Base-by-base conservation (phyloP, 2,797 vertebrate species). In the Clamator glandarius region DNA sequence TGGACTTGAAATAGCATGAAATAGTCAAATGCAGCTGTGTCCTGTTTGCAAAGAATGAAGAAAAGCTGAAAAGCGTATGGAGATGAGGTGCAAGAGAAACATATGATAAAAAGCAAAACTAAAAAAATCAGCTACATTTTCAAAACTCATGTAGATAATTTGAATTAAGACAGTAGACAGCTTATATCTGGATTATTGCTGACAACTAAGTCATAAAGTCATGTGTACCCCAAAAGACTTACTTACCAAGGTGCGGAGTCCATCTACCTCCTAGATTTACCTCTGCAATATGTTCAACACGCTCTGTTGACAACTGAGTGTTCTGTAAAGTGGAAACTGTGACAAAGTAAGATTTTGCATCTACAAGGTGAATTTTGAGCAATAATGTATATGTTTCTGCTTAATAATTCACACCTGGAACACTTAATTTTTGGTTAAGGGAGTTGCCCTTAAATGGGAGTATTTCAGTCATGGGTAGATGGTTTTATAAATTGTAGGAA, bases 121-220 rank as follows among this genome's bases (percentile, higher is more conserved):
- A 58, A 64, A 25, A 39, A 79, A 25, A 52, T 1, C 5, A 11
- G 8, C 39, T 52, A n/a, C 0, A 13, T 76, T 79, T 84, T 72
- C 19, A 28, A 69, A 78, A 33, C 4, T 74, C 5, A 3, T 2
- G 1, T 33, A 74, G 61, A 29, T 9, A 76, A 46, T 19, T 24
- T 0, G 0, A 85, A 10, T 23, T 35, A 28, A 52, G 28, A 59
- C 46, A 67, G 11, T 25, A 51, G 7, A 29, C n/a, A 70, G 5
- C 1, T 52, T 54, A 21, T n/a, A 12, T 23, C 11, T 35, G 48
- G 35, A 73, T 16, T 84, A 79, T 52, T 31, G 41, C 46, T 78
- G 54, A 39, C 6, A 58, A 4, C 4, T 13, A 5, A 12, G n/a
- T n/a, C n/a, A n/a, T n/a, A n/a, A n/a, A n/a, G n/a, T n/a, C n/a